These are phyloP conservation scores for Stegophylla sp. DNA, from an alignment of 2,888 invertebrate genomes.

Conservation along the genomic window DNA sequence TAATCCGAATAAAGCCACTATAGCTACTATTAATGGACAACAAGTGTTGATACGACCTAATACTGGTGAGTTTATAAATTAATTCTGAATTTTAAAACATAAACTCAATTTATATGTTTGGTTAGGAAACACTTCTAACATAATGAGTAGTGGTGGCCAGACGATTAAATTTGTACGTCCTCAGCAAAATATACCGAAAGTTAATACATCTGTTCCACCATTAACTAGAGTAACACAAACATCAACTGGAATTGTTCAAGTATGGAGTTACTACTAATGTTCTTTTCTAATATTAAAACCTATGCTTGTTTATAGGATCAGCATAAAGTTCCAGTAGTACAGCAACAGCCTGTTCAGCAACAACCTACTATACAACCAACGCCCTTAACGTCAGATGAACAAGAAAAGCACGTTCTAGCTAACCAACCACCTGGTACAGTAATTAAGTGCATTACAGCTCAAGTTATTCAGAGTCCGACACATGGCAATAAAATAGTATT, in stretches of 20 bases:
- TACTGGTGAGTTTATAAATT: conserved; percentile 18
- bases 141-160: conserved; percentile 26
- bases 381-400: conserved; percentile 64
- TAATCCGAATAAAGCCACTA: conserved; percentile 73
- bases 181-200: conserved; percentile 35
- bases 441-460: conserved; percentile 85
- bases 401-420: conserved; percentile 75
- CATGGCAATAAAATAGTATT: conserved; percentile 85
- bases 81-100: neutral
- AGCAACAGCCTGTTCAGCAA: conserved; percentile 61
- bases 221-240: conserved; percentile 15
- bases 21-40: conserved; percentile 84
- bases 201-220: conserved; percentile 38
- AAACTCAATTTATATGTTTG: neutral
- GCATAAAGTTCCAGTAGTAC: conserved; percentile 17
- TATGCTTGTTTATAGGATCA: conserved; percentile 61
- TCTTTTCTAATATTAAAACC: conserved; percentile 57
- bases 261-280: neutral
- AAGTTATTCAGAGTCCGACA: conserved; percentile 76
- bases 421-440: conserved; percentile 86
- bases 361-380: too few relatives aligned
- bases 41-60: conserved; percentile 82
- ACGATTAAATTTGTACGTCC: conserved; percentile 41
- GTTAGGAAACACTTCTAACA: conserved; percentile 42
- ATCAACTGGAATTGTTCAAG: conserved; percentile 16